Conservation (phyloP, 2,888 invertebrate species). For the Polydrusus cervinus region DNA sequence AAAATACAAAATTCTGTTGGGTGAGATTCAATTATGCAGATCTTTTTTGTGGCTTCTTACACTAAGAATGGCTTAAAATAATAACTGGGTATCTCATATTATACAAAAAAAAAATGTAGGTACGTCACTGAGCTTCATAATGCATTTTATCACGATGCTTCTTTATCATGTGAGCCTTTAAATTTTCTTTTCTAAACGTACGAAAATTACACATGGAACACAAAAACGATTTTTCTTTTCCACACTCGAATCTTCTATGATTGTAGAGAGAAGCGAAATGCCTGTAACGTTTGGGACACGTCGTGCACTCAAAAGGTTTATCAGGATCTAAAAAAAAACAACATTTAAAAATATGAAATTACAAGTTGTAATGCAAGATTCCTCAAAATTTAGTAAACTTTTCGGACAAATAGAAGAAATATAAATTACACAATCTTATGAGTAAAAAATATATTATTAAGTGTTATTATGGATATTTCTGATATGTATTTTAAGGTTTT, state of each 20-base stretch:
- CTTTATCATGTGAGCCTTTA: slow-evolving; percentile 70
- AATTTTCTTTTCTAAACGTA: slow-evolving; percentile 84
- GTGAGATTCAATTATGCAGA: no score
- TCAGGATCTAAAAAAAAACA: slow-evolving; percentile 20
- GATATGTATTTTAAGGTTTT: slow-evolving; percentile 76
- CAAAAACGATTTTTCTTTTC: slow-evolving; percentile 82
- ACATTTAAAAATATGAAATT: background rate
- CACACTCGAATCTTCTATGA: slow-evolving; percentile 56
- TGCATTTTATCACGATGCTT: background rate
- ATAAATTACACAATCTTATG: no score
- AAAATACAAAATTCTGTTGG: no score
- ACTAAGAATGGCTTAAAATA: no score
- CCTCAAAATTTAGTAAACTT: no score
- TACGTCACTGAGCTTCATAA: background rate
- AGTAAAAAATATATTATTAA: background rate
- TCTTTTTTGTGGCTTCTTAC: no score
- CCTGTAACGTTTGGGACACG: slow-evolving; percentile 54
- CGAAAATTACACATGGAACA: slow-evolving; percentile 84
- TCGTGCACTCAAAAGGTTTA: slow-evolving; percentile 27
- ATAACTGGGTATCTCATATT: no score
- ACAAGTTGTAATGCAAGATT: no score
- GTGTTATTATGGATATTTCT: slow-evolving; percentile 23
- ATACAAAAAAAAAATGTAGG: no score
- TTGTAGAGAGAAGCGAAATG: slow-evolving; percentile 53
- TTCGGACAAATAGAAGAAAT: no score